Evolutionary conservation across 2,888 invertebrate species (phyloP).

Genomic region (Ophonus ardosiacus): DNA sequence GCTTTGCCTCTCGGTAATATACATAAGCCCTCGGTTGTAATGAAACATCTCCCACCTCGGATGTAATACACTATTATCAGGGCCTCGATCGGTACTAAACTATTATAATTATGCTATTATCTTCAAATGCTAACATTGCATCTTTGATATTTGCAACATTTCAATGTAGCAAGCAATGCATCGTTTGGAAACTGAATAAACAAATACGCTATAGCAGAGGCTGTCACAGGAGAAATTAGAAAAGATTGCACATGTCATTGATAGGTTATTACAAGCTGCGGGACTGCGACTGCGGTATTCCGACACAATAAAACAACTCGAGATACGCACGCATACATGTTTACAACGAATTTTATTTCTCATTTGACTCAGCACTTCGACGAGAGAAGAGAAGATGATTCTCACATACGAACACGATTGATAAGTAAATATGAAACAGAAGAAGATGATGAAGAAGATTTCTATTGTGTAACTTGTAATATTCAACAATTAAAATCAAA

Average conservation of each 20-base stretch:
- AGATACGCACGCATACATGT: slow-evolving; percentile 24
- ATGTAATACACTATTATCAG: too few species aligned
- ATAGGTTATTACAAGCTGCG: slow-evolving; percentile 35
- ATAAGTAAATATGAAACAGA: not conserved
- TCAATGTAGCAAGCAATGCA: not conserved
- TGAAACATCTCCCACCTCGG: too few species aligned
- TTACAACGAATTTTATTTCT: slow-evolving; percentile 31
- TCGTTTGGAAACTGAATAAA: not conserved
- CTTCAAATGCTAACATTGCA: not conserved
- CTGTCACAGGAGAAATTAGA: slow-evolving; percentile 22
- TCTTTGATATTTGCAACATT: not conserved
- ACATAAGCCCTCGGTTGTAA: too few species aligned
- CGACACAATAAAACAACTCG: slow-evolving; percentile 19
- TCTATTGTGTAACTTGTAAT: not conserved
- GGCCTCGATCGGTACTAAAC: too few species aligned
- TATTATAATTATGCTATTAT: too few species aligned
- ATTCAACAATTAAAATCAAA: too few species aligned
- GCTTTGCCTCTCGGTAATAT: too few species aligned
- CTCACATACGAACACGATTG: not conserved
- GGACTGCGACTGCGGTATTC: slow-evolving; percentile 10
- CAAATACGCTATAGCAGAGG: not conserved
- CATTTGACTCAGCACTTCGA: slow-evolving; percentile 14
- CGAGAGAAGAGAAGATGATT: not conserved
- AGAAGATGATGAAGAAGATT: too few species aligned
- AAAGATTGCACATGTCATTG: slow-evolving; percentile 39